phyloP scores from a whole-genome alignment of 2,888 invertebrate genomes.

The Sicus ferrugineus region DNA sequence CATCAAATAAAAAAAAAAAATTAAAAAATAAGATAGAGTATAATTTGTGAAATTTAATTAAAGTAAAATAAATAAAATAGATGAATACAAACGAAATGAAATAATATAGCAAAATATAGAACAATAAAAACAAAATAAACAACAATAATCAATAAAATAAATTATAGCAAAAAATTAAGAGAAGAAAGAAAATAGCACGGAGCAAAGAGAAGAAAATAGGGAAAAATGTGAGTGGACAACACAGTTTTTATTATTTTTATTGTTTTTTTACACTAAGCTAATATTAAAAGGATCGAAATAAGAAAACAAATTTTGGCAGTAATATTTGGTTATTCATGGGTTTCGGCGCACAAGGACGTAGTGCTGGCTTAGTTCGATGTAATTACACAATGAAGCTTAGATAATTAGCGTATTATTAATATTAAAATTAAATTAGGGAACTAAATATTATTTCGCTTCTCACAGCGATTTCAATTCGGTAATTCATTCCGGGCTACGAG shows the following conservation, averaged over 20 bases:
- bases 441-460: conserved; percentile 1
- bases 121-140: too few species aligned
- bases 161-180: too few species aligned
- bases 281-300: conserved; percentile 14
- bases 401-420: conserved; percentile 6
- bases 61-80: too few species aligned
- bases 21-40: too few species aligned
- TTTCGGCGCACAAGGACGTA: background rate
- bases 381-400: conserved; percentile 34
- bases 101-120: too few species aligned
- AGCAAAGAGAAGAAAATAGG: background rate
- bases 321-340: conserved; percentile 8
- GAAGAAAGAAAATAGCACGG: too few species aligned
- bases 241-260: background rate
- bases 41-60: too few species aligned
- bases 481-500: background rate
- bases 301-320: conserved; percentile 3
- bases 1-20: too few species aligned
- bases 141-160: too few species aligned
- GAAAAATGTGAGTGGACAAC: background rate
- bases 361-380: conserved; percentile 15
- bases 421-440: conserved; percentile 18
- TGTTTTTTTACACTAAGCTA: conserved; percentile 18
- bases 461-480: background rate
- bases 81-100: too few species aligned